These are phyloP conservation scores for Nannospalax galili DNA, from an alignment of 2,113 vertebrate genomes.

Conservation along the genomic window DNA sequence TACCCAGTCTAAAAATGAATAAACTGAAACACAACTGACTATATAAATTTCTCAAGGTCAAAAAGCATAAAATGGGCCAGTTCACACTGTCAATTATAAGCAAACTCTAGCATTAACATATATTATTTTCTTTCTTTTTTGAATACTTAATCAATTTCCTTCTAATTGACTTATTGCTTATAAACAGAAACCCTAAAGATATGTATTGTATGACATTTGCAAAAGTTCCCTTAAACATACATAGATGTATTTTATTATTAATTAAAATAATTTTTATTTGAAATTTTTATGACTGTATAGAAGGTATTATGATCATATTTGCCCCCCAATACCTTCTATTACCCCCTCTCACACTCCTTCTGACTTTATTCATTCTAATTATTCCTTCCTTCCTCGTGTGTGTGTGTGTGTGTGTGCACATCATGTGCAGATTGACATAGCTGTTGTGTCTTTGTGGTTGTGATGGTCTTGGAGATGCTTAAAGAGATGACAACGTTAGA, in stretches of 20 bases:
- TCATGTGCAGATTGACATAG: no score
- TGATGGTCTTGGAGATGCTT: no score
- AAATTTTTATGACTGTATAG: no score
- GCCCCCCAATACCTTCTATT: background rate
- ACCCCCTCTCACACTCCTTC: background rate
- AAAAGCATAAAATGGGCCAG: background rate
- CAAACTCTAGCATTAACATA: background rate
- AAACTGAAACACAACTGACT: background rate
- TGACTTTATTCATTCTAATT: background rate
- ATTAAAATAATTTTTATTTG: no score
- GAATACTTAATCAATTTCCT: background rate
- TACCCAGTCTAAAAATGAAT: background rate
- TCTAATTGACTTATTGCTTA: background rate
- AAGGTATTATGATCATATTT: background rate
- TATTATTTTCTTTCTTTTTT: background rate
- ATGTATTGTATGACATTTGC: no score
- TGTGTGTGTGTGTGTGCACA: background rate
- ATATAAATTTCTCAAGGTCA: background rate
- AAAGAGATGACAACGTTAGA: no score
- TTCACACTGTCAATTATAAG: constrained; percentile 48
- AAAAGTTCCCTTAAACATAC: no score
- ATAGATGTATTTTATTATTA: no score
- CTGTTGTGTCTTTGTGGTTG: no score
- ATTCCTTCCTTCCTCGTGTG: background rate
- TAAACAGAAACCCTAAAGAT: background rate